Base-by-base conservation (phyloP, 1,140 invertebrate genomes). In the Drosophila tristis region DNA sequence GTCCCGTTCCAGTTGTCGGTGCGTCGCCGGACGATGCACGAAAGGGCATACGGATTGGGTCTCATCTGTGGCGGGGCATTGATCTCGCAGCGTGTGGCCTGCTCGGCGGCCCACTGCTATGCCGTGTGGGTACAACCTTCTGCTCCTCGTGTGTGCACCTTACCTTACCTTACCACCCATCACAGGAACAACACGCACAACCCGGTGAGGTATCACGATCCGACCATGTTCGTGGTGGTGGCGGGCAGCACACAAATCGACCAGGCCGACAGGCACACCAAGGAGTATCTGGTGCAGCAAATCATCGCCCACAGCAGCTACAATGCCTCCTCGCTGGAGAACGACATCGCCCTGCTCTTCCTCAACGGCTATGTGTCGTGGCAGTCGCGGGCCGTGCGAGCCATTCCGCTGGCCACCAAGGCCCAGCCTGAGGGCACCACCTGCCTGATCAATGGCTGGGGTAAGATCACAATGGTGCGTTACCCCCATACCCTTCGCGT, bases 71-170 rank as follows among this genome's bases (percentile, higher is more conserved):
- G 82, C 15, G 82, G 82, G 9, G 25, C 84, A 3, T 9, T 86
- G 13, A 76, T 86, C 44, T 73, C 82, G 0, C 66, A 75, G 53
- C 70, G 82, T 5, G 42, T 82, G 13, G 45, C 79, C 51, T 63
- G 62, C 49, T 73, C 82, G 8, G 82, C 82, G 5, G 82, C 82
- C 11, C 82, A 86, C 31, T 86, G 82, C 15, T 86, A 65, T 62
- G 70, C 63, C 43, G 67, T 73, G 82, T 86, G 53, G 20, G 84
- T 78, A 15, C 47, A 25, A 25, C 6, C 16, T 45, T 20, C 20
- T 20, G 20, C 20, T 20, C 1, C 20, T 20, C 20, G 20, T 20
- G 20, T 20, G 20, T 20, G 20, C 20, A 20, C 2, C 2, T 31
- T 23, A 15, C 11, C 16, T n/a, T 20, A 20, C 20, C 13, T 7